phyloP scores from a whole-genome alignment of 1,140 invertebrate species.

The Plectrocnemia conspersa region DNA sequence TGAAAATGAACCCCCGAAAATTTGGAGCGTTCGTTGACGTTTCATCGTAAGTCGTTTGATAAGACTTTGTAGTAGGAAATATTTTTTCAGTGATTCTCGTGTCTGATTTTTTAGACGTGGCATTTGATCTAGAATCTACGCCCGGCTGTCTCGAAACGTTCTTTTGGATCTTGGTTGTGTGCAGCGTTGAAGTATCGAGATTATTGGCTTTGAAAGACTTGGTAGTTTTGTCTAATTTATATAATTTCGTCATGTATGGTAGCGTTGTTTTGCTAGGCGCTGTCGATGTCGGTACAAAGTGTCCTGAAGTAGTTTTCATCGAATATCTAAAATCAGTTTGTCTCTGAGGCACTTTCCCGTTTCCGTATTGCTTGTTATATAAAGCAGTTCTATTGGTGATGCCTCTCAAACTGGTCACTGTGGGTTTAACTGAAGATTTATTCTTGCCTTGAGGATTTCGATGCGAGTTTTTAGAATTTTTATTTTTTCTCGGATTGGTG shows the following conservation, averaged over 20 bases:
- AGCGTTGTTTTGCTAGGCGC: slow-evolving; percentile 26
- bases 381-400: slow-evolving; percentile 36
- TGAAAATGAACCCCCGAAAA: slow-evolving; percentile 33
- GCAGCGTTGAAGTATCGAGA: slow-evolving; percentile 19
- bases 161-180: slow-evolving; percentile 29
- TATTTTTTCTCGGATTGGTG: slow-evolving; percentile 51
- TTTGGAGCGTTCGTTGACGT: slow-evolving; percentile 30
- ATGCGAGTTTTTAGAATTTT: slow-evolving; percentile 56
- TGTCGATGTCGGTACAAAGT: not conserved
- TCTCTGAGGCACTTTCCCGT: slow-evolving; percentile 37
- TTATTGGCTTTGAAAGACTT: slow-evolving; percentile 28
- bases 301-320: slow-evolving; percentile 17
- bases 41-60: slow-evolving; percentile 23
- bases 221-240: slow-evolving; percentile 33
- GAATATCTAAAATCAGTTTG: slow-evolving; percentile 40
- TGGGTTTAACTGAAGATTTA: slow-evolving; percentile 39
- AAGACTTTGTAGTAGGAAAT: slow-evolving; percentile 34
- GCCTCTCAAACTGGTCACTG: slow-evolving; percentile 44
- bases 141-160: slow-evolving; percentile 31
- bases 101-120: slow-evolving; percentile 24
- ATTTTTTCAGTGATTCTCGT: slow-evolving; percentile 36
- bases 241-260: slow-evolving; percentile 28
- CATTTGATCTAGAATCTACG: slow-evolving; percentile 19
- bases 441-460: slow-evolving; percentile 50
- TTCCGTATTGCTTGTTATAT: slow-evolving; percentile 31